A percentile compares a stretch with the other conserved stretches of the same genome.
phyloP scores from a whole-genome alignment of 2,888 invertebrate genomes.

The Escarpia spicata region DNA sequence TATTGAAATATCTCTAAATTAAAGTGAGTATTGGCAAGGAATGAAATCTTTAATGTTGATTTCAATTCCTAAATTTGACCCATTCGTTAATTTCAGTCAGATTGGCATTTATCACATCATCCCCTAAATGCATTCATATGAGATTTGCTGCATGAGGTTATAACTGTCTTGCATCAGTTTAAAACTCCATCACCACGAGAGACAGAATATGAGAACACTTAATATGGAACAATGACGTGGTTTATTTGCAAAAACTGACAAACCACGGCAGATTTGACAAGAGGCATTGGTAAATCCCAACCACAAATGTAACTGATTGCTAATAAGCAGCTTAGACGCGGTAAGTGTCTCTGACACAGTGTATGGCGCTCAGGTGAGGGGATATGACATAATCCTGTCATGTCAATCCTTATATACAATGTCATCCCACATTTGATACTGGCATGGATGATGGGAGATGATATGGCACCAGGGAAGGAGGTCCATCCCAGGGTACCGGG shows the following conservation, averaged over 20 bases:
- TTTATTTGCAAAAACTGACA: not conserved
- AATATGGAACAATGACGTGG: not conserved
- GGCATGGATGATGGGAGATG: not conserved
- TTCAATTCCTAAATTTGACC: too few species aligned
- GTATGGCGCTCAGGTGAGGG: not conserved
- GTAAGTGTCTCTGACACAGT: not conserved
- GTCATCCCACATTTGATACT: slow-evolving; percentile 10
- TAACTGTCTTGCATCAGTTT: not conserved
- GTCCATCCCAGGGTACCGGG: not conserved
- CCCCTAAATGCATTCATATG: not conserved
- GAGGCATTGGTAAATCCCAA: not conserved
- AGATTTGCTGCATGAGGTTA: not conserved
- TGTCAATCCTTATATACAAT: not conserved
- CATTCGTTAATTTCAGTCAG: too few species aligned
- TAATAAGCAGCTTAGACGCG: not conserved
- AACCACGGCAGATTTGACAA: not conserved
- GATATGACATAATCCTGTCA: not conserved
- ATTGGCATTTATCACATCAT: too few species aligned
- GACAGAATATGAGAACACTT: not conserved
- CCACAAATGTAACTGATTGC: not conserved
- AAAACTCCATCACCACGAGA: not conserved
- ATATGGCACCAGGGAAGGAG: not conserved
- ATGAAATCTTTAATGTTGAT: too few species aligned
- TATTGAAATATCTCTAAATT: too few species aligned
- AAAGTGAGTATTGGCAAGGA: too few species aligned